phyloP scores from a whole-genome alignment of 2,113 vertebrate species.

The Brachionichthys hirsutus region DNA sequence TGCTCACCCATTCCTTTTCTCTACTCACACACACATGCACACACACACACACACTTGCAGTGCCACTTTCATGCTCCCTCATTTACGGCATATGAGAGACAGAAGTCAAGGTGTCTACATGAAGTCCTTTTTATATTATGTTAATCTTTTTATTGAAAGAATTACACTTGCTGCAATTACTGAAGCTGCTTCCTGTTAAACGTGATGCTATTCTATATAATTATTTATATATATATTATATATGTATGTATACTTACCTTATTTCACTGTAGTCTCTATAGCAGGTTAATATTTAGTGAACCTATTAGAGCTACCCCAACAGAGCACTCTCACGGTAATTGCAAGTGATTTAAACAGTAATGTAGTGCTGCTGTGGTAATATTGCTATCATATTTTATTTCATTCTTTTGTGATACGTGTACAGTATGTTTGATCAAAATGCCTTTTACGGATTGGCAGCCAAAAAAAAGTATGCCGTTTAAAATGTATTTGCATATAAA shows the following conservation, averaged over 20 bases:
- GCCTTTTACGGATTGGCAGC: neutral
- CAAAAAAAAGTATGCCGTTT: neutral
- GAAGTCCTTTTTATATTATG: neutral
- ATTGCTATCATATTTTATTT: neutral
- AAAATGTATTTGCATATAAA: neutral
- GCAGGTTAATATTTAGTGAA: no score
- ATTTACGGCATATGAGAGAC: conserved; percentile 9
- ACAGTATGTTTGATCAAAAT: conserved; percentile 2
- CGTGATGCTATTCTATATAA: no score
- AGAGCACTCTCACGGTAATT: no score
- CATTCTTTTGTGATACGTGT: neutral
- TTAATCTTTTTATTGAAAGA: neutral
- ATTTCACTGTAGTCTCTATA: no score
- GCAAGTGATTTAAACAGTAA: no score
- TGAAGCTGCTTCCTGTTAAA: no score
- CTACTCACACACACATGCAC: conserved; percentile 27
- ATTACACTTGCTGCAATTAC: no score
- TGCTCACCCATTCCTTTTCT: conserved; percentile 41
- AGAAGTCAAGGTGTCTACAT: conserved; percentile 7
- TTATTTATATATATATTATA: no score
- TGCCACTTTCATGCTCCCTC: conserved; percentile 14
- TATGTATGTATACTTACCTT: no score
- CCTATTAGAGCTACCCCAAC: no score
- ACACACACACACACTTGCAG: conserved; percentile 4
- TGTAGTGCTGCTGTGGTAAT: no score